Evolutionary conservation across 2,888 invertebrate species (phyloP).

Genomic region (Eupithecia subumbrata): DNA sequence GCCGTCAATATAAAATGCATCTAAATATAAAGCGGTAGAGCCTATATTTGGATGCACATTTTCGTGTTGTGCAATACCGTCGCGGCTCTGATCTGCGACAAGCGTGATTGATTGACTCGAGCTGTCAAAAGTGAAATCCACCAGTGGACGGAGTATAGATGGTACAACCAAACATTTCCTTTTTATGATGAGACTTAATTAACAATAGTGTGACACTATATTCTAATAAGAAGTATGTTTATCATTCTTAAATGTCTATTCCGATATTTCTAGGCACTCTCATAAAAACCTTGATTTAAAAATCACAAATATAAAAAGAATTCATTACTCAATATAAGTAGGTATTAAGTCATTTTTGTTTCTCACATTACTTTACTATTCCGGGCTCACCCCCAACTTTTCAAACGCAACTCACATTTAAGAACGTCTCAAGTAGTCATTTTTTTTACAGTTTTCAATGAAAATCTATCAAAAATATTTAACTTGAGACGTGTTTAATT

Average conservation of each 20-base stretch:
- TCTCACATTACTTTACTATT: background rate
- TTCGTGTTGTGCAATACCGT: background rate
- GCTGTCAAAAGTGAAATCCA: background rate
- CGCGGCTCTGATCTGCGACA: background rate
- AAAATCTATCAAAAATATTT: no score
- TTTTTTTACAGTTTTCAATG: no score
- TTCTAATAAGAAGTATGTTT: conserved; percentile 21
- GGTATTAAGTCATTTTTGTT: background rate
- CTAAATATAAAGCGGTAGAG: background rate
- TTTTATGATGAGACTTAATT: conserved; percentile 21
- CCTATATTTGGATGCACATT: background rate
- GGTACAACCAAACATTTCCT: conserved; percentile 14
- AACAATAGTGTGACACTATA: conserved; percentile 9
- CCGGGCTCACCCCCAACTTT: background rate
- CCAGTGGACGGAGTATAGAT: background rate
- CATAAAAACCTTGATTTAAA: conserved; percentile 10
- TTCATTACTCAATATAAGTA: background rate
- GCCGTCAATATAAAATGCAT: background rate
- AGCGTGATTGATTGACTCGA: background rate
- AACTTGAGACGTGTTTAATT: no score
- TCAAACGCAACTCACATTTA: no score
- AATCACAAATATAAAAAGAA: conserved; percentile 21
- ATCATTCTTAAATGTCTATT: conserved; percentile 28
- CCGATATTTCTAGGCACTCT: conserved; percentile 38
- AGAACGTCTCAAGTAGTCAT: no score